Base-by-base conservation (phyloP, 1,140 invertebrate species). In the Manduca sexta region DNA sequence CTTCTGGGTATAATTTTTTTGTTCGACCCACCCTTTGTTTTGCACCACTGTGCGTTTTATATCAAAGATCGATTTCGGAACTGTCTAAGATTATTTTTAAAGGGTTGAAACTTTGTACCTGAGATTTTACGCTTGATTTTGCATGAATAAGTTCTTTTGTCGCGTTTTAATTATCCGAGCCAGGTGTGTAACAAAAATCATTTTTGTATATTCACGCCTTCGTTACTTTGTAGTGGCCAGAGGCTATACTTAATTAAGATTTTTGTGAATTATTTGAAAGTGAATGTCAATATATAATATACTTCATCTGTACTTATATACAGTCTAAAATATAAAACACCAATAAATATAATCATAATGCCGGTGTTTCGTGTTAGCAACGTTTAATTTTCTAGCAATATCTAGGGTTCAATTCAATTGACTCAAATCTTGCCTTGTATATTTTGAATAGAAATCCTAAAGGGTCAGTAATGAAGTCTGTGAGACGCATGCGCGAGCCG, bases 101-200 rank as follows among this genome's bases (percentile, higher is more conserved):
- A 40, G 18, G 34, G 37, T 16, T 40, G 13, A 21, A 42, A 21
- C 17, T 12, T 26, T 12, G 15, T 42, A 39, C 45, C 37, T 16
- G 50, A 59, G 55, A 70, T 69, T 77, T 71, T 55, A 72, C 54
- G 73, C 52, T 64, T 73, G 76, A 78, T 74, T 75, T 54, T 45
- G 43, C 51, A 57, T 41, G 50, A 60, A 59, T 62, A 46, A 30
- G 35, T 30, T 26, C 48, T 49, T 62, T 57, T 67, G 49, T 64
- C 64, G 52, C 53, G 60, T 69, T 66, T 75, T 82, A 74, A 73
- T 76, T 69, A 66, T 64, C 33, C 17, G 1, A 14, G 41, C 74
- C 72, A 79, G 72, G 64, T 76, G 73, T 37, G 30, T 21, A 26
- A 26, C 21, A 8, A n/a, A n/a, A 31, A 46, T 17, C 45, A 45